Conservation (phyloP, 1,140 invertebrate species). For the Camponotus floridanus region DNA sequence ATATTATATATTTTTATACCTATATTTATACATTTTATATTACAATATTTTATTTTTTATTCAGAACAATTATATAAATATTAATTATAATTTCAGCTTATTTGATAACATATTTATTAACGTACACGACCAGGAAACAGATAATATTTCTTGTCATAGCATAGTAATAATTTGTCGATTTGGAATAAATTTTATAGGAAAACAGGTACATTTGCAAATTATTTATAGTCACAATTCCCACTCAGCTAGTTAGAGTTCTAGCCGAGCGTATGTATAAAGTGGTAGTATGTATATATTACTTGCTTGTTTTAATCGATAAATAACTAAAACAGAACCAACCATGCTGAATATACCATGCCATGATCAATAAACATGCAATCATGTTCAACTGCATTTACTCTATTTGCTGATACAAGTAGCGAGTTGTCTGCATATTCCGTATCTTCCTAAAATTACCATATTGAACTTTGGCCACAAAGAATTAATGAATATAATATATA, state of each 20-base stretch:
- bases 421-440: not conserved
- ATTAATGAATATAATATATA: conserved; percentile 3
- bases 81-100: not conserved
- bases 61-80: too few species aligned
- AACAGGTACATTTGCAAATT: not conserved
- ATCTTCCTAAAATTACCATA: not conserved
- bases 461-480: not conserved
- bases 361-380: conserved; percentile 45
- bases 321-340: conserved; percentile 19
- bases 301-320: conserved; percentile 11
- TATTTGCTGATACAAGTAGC: conserved; percentile 7
- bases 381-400: conserved; percentile 18
- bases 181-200: not conserved
- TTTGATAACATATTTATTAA: not conserved
- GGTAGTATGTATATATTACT: not conserved
- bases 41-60: too few species aligned
- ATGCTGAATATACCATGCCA: not conserved
- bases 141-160: not conserved
- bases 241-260: not conserved
- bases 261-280: not conserved
- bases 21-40: too few species aligned
- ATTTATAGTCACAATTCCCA: not conserved
- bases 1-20: too few species aligned
- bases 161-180: not conserved
- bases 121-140: not conserved